These are phyloP conservation scores for Esox niger DNA, from an alignment of 2,113 vertebrate genomes.

Conservation along the genomic window DNA sequence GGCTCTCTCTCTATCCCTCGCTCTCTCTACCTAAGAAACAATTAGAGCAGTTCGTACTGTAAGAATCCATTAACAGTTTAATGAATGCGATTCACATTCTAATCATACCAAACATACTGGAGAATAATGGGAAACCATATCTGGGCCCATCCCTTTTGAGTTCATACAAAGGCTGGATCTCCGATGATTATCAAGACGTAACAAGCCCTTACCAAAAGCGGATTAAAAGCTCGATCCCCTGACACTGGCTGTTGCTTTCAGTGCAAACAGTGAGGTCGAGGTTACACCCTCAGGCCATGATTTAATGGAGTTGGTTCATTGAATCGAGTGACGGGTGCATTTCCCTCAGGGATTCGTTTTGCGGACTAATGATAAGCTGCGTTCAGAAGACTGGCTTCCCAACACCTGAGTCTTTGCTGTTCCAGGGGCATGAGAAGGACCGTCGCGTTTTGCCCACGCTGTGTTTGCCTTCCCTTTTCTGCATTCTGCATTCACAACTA, in stretches of 20 bases:
- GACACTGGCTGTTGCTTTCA: slow-evolving; percentile 32
- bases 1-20: background rate
- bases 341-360: background rate
- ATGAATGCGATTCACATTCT: slow-evolving; percentile 37
- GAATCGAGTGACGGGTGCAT: too few species aligned
- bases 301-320: background rate
- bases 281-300: background rate
- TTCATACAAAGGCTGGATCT: slow-evolving; percentile 14
- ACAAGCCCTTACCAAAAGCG: slow-evolving; percentile 19
- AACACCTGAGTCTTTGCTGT: background rate
- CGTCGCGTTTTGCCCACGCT: too few species aligned
- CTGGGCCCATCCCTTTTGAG: slow-evolving; percentile 2
- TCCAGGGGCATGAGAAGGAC: background rate
- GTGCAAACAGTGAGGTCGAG: slow-evolving; percentile 7
- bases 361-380: background rate
- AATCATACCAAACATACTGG: slow-evolving; percentile 33
- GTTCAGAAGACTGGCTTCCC: background rate
- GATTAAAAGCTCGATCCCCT: slow-evolving; percentile 45
- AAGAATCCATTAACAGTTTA: slow-evolving; percentile 45
- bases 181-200: slow-evolving; percentile 33
- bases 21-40: slow-evolving; percentile 23
- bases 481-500: background rate
- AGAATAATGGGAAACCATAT: slow-evolving; percentile 25
- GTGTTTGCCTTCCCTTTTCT: background rate
- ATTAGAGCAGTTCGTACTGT: slow-evolving; percentile 30